phyloP scores from a whole-genome alignment of 2,888 invertebrate species.

The Callosobruchus maculatus region DNA sequence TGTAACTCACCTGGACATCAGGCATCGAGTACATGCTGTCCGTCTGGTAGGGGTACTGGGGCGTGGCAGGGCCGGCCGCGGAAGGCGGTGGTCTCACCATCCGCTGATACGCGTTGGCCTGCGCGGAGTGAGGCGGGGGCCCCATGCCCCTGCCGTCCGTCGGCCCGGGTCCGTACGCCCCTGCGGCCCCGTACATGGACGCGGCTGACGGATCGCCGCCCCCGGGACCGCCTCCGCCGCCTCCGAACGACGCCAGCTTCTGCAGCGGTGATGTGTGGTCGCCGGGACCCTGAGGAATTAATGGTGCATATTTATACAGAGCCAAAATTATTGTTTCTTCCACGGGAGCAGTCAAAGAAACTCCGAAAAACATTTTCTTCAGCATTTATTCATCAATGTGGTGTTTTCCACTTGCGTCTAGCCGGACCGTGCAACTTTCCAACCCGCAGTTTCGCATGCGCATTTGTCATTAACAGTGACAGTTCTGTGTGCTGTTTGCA shows the following conservation, averaged over 20 bases:
- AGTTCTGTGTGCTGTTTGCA: no score
- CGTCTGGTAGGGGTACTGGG: slow-evolving; percentile 55
- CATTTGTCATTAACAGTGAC: no score
- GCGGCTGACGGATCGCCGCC: slow-evolving; percentile 57
- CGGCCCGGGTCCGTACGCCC: slow-evolving; percentile 52
- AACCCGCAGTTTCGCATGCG: no score
- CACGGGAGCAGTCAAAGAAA: no score
- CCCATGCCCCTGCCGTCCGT: slow-evolving; percentile 60
- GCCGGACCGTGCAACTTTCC: no score
- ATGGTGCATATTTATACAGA: no score
- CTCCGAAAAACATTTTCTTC: no score
- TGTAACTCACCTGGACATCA: slow-evolving; percentile 58
- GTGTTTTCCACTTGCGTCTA: no score
- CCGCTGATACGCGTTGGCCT: slow-evolving; percentile 41
- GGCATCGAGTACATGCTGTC: slow-evolving; percentile 69
- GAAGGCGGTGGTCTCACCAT: slow-evolving; percentile 58
- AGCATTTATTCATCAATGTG: no score
- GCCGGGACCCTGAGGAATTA: not conserved
- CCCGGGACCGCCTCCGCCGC: slow-evolving; percentile 35
- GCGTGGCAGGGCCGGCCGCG: slow-evolving; percentile 46
- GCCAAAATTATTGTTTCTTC: no score
- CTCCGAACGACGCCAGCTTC: slow-evolving; percentile 71
- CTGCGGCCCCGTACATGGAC: slow-evolving; percentile 50
- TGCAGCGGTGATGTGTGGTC: slow-evolving; percentile 59
- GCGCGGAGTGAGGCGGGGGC: slow-evolving; percentile 45